Evolutionary conservation across 2,113 vertebrate genomes (phyloP).

Genomic region (Dasyurus viverrinus): DNA sequence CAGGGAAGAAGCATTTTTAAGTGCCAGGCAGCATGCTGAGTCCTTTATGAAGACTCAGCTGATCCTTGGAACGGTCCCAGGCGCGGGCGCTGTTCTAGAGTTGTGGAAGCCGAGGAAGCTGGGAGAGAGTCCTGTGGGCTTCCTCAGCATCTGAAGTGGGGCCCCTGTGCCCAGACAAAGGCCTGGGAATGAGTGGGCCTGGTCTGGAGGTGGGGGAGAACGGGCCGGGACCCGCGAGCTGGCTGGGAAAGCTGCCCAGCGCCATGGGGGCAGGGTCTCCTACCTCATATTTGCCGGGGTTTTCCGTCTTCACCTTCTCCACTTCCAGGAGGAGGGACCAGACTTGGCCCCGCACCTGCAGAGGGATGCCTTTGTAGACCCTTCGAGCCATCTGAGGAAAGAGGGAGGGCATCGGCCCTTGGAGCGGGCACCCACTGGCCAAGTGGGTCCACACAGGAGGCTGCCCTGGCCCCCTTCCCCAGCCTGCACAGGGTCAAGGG

Average conservation of each 20-base stretch:
- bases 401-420: background rate
- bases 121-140: background rate
- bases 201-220: background rate
- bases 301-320: constrained; percentile 88
- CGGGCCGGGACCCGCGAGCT: no score
- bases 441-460: background rate
- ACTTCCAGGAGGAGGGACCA: constrained; percentile 93
- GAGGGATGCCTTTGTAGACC: constrained; percentile 94
- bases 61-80: background rate
- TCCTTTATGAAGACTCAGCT: background rate
- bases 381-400: constrained; percentile 89
- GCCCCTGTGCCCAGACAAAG: no score
- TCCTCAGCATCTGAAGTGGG: no score
- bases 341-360: constrained; percentile 93
- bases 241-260: background rate
- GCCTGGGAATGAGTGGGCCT: no score
- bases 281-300: constrained; percentile 92
- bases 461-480: background rate
- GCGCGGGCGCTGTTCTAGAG: background rate
- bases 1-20: background rate
- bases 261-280: background rate
- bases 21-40: background rate
- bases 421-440: background rate
- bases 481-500: background rate
- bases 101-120: background rate